Evolutionary conservation across 1,140 invertebrate species (phyloP).

Genomic region (Drosophila malerkotliana): DNA sequence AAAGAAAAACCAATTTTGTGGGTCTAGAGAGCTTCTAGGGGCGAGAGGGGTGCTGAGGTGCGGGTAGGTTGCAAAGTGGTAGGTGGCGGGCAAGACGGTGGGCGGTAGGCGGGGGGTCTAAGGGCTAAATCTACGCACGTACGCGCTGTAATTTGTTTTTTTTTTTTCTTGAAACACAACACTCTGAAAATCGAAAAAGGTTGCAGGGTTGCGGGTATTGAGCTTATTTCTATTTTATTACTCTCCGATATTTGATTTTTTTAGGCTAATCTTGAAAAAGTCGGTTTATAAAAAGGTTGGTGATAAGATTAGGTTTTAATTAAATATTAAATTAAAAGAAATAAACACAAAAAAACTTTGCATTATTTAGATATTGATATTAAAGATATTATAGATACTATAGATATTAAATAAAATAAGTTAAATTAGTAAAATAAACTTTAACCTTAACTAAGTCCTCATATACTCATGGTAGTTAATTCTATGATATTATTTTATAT

Average conservation of each 20-base stretch:
- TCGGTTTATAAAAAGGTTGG: no score
- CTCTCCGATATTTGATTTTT: background rate
- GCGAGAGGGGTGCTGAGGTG: background rate
- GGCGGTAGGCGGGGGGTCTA: background rate
- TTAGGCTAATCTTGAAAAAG: background rate
- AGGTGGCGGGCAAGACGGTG: background rate
- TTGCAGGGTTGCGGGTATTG: background rate
- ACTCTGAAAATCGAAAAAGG: background rate
- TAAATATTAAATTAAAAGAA: no score
- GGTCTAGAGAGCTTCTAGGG: slow-evolving; percentile 13
- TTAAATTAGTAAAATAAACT: no score
- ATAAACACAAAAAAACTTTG: no score
- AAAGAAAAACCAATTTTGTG: slow-evolving; percentile 59
- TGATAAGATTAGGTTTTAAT: no score
- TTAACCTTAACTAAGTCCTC: no score
- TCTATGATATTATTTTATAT: no score
- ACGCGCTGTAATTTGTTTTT: slow-evolving; percentile 47
- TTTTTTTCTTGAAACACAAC: background rate
- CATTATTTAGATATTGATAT: no score
- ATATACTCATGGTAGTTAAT: no score
- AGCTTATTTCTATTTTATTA: background rate
- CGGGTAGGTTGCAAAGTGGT: background rate
- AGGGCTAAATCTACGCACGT: slow-evolving; percentile 49
- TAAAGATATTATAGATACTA: no score
- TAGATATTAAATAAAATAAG: no score